A percentile compares a stretch with the other conserved stretches of the same genome.
Evolutionary conservation across 1,140 invertebrate species (phyloP).

Genomic region (Cataglyphis hispanica): DNA sequence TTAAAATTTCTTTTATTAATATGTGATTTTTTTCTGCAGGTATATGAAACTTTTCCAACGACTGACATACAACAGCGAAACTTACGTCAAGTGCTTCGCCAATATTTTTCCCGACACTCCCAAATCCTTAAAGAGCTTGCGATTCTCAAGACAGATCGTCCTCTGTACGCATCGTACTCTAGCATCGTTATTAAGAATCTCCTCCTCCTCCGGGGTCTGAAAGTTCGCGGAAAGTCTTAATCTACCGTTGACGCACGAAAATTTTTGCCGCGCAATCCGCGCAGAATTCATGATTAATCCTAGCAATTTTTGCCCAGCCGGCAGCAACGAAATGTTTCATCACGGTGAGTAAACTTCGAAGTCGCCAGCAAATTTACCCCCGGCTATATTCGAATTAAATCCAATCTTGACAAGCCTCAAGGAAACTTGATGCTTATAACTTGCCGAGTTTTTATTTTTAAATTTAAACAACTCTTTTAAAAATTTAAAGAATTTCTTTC

Average conservation of each 20-base stretch:
- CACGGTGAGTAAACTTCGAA: constrained; percentile 4
- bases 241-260: constrained; percentile 5
- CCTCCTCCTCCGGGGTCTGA: constrained; percentile 80
- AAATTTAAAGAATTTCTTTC: neutral
- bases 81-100: constrained; percentile 83
- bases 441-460: neutral
- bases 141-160: constrained; percentile 82
- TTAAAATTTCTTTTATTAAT: neutral
- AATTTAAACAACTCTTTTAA: neutral
- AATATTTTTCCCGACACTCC: constrained; percentile 78
- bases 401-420: neutral
- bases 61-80: constrained; percentile 11
- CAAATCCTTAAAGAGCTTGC: constrained; percentile 78
- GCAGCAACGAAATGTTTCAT: constrained; percentile 35
- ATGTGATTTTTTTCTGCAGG: neutral
- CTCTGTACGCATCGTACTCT: constrained; percentile 83
- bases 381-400: neutral
- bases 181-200: constrained; percentile 79
- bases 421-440: neutral
- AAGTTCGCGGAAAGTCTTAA: constrained; percentile 46
- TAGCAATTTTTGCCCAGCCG: constrained; percentile 25
- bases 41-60: neutral
- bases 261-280: constrained; percentile 7
- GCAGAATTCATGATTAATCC: constrained; percentile 41
- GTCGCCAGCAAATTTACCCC: neutral